These are phyloP conservation scores for Dyspetes luteomarginatus DNA, from an alignment of 2,888 invertebrate species.

Conservation along the genomic window DNA sequence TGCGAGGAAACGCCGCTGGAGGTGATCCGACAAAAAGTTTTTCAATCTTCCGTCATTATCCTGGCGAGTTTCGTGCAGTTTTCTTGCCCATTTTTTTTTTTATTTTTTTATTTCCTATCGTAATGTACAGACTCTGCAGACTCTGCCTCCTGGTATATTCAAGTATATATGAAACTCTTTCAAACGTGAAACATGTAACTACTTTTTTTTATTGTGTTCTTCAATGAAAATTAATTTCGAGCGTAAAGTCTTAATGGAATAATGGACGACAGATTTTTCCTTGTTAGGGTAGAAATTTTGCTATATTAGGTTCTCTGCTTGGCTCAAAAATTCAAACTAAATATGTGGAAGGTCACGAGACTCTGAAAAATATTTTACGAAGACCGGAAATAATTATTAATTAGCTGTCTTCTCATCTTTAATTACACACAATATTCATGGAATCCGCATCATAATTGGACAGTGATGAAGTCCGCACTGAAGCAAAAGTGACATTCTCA, in stretches of 20 bases:
- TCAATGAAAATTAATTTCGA: conserved; percentile 25
- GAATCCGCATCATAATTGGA: too few species aligned
- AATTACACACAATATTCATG: too few species aligned
- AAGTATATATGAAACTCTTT: conserved; percentile 9
- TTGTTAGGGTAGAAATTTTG: neutral
- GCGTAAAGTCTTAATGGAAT: neutral
- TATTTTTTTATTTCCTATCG: conserved; percentile 3
- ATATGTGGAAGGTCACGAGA: too few species aligned
- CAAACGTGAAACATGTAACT: conserved; percentile 20
- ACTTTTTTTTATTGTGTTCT: neutral
- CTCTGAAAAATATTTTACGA: too few species aligned
- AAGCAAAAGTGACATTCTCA: too few species aligned
- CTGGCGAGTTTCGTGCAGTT: conserved; percentile 63
- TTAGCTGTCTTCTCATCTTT: too few species aligned
- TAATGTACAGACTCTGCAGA: neutral
- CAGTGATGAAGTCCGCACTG: too few species aligned
- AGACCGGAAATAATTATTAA: too few species aligned
- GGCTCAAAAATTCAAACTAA: neutral
- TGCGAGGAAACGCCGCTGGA: conserved; percentile 23
- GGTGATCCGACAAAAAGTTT: conserved; percentile 73
- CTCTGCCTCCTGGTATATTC: neutral
- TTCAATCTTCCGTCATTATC: conserved; percentile 80
- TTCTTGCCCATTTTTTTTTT: neutral
- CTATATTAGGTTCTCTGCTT: neutral
- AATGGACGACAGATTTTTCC: neutral